phyloP scores from a whole-genome alignment of 2,113 vertebrate species.

The Neomonachus schauinslandi region DNA sequence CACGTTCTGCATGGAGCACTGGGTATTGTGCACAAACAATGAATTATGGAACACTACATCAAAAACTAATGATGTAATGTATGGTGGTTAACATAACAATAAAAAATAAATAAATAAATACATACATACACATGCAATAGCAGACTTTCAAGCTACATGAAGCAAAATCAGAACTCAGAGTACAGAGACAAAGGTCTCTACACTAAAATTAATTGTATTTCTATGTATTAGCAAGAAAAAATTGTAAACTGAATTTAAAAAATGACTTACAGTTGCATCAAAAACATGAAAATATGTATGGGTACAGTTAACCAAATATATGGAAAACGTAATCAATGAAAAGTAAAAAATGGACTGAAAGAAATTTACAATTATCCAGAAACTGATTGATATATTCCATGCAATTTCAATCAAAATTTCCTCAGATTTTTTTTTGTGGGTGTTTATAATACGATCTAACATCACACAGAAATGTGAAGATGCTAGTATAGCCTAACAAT shows the following conservation, averaged over 20 bases:
- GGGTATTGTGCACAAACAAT: too few species aligned
- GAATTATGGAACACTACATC: too few species aligned
- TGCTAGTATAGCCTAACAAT: neutral
- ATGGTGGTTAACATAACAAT: too few species aligned
- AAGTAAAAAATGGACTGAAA: constrained; percentile 26
- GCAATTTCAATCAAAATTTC: neutral
- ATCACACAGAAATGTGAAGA: neutral
- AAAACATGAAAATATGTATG: neutral
- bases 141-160: neutral
- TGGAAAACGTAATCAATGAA: neutral
- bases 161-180: constrained; percentile 28
- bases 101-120: neutral
- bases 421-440: neutral
- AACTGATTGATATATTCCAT: neutral
- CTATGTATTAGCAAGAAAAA: neutral
- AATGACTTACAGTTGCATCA: neutral
- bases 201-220: neutral
- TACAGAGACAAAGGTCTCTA: neutral
- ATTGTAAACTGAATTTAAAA: neutral
- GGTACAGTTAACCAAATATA: constrained; percentile 14
- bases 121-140: neutral
- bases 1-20: too few species aligned
- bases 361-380: constrained; percentile 7
- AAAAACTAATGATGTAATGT: too few species aligned
- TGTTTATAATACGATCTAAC: neutral